Percentiles rank a stretch among this genome's conserved stretches.
phyloP scores from a whole-genome alignment of 1,140 invertebrate genomes.

The Oscheius sp. region DNA sequence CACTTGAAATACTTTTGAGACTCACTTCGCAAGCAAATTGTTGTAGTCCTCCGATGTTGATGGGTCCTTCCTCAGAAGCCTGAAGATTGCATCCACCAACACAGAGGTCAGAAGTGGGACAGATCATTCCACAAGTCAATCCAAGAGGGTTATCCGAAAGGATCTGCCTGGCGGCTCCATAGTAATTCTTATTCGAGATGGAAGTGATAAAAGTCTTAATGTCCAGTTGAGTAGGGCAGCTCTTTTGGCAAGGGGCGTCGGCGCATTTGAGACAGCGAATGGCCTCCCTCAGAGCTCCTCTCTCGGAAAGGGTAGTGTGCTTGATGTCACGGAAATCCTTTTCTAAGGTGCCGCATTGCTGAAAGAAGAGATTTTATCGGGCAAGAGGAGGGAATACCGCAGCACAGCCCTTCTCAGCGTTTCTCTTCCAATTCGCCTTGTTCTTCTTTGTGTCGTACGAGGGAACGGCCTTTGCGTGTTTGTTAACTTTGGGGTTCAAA shows the following conservation, averaged over 20 bases:
- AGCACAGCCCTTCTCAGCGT: slow-evolving; percentile 75
- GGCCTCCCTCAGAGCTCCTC: slow-evolving; percentile 85
- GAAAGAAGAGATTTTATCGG: too few relatives aligned
- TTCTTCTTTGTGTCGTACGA: slow-evolving; percentile 78
- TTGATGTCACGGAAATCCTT: slow-evolving; percentile 97
- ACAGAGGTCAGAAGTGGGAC: slow-evolving; percentile 94
- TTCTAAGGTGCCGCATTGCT: slow-evolving; percentile 71
- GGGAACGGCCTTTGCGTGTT: slow-evolving; percentile 74
- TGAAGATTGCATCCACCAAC: slow-evolving; percentile 94
- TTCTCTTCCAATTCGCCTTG: slow-evolving; percentile 92
- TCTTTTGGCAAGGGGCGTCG: slow-evolving; percentile 96
- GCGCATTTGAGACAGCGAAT: slow-evolving; percentile 87
- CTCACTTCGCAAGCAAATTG: slow-evolving; percentile 95
- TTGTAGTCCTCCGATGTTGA: slow-evolving; percentile 96
- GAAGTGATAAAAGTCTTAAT: slow-evolving; percentile 94
- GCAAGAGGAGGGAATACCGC: too few relatives aligned
- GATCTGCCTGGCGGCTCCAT: slow-evolving; percentile 92
- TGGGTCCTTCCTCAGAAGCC: slow-evolving; percentile 90
- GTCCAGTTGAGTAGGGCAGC: slow-evolving; percentile 93
- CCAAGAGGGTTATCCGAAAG: slow-evolving; percentile 93
- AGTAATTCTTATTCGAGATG: slow-evolving; percentile 96
- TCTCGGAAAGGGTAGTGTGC: slow-evolving; percentile 89
- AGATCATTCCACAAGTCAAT: slow-evolving; percentile 97
- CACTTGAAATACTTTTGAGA: slow-evolving; percentile 64
- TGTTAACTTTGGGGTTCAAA: slow-evolving; percentile 78